These are phyloP conservation scores for Ptyas mucosa DNA, from an alignment of 2,113 vertebrate genomes.

Conservation along the genomic window DNA sequence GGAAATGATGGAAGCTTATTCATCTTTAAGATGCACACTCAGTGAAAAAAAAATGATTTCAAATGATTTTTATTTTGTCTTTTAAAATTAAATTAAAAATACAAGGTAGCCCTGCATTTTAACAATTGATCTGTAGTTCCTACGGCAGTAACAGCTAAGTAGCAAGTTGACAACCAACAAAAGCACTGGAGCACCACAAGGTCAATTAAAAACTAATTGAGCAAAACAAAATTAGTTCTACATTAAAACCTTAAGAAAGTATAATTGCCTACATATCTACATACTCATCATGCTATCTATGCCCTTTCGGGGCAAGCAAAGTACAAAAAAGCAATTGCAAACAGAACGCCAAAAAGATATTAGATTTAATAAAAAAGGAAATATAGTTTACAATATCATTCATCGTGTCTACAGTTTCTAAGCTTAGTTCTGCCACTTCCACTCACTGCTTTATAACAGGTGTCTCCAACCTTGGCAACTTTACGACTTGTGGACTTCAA, in stretches of 20 bases:
- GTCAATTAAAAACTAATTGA: background rate
- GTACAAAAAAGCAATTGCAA: background rate
- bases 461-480: too few species aligned
- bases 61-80: background rate
- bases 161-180: background rate
- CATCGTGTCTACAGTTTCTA: background rate
- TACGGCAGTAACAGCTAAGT: background rate
- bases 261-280: background rate
- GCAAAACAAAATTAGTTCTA: background rate
- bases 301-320: background rate
- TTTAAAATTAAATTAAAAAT: background rate
- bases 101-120: background rate
- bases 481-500: too few species aligned
- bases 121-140: background rate
- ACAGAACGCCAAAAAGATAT: background rate
- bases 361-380: background rate
- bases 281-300: background rate
- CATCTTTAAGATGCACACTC: background rate
- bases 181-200: background rate
- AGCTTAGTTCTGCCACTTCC: background rate
- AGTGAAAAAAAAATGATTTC: background rate
- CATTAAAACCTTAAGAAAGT: background rate
- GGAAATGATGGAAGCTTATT: background rate
- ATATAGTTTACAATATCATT: background rate
- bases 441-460: background rate